These are phyloP conservation scores for Doryteuthis pealeii DNA, from an alignment of 1,140 invertebrate species.

Conservation along the genomic window DNA sequence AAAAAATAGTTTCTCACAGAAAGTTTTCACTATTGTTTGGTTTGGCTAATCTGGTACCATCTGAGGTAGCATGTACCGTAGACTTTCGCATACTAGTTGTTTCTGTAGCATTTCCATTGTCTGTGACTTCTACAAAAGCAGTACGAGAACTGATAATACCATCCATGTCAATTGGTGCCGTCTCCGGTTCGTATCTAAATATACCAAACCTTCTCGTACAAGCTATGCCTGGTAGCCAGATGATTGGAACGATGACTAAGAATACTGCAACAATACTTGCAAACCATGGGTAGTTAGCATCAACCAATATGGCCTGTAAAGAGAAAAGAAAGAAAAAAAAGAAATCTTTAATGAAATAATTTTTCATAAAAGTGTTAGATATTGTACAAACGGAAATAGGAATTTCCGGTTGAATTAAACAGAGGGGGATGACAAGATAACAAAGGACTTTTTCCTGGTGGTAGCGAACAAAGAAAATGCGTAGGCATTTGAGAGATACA, in stretches of 20 bases:
- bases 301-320: constrained; percentile 35
- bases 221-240: constrained; percentile 48
- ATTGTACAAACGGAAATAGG: too few relatives aligned
- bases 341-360: not conserved
- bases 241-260: constrained; percentile 38
- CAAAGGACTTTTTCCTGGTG: too few relatives aligned
- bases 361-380: too few relatives aligned
- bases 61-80: not conserved
- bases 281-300: constrained; percentile 43
- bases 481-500: too few relatives aligned
- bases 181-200: constrained; percentile 24
- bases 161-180: constrained; percentile 1
- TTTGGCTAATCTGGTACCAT: not conserved
- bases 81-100: not conserved
- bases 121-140: constrained; percentile 6
- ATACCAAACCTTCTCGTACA: constrained; percentile 37
- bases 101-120: not conserved
- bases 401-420: too few relatives aligned
- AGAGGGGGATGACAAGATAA: too few relatives aligned
- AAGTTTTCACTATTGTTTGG: not conserved
- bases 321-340: constrained; percentile 2
- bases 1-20: not conserved
- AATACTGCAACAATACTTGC: constrained; percentile 32
- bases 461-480: too few relatives aligned
- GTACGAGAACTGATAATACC: constrained; percentile 6